These are phyloP conservation scores for Drosophila leontia DNA, from an alignment of 1,140 invertebrate species.

Conservation along the genomic window DNA sequence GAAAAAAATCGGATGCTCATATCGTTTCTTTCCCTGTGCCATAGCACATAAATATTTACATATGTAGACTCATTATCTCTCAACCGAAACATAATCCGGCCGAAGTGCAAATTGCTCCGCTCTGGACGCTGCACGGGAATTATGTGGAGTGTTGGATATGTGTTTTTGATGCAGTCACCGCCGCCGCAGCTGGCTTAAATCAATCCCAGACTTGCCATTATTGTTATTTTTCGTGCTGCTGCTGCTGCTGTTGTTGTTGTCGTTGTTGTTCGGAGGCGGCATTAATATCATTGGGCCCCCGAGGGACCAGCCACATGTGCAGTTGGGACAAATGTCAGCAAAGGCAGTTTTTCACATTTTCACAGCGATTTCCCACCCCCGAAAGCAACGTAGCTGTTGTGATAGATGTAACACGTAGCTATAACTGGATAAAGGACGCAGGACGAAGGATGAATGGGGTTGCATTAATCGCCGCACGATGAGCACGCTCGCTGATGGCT, in stretches of 20 bases:
- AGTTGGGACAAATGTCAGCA: slow-evolving; percentile 45
- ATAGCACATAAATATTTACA: slow-evolving; percentile 34
- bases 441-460: slow-evolving; percentile 17
- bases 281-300: slow-evolving; percentile 40
- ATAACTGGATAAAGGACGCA: slow-evolving; percentile 28
- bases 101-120: slow-evolving; percentile 25
- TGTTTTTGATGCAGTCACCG: slow-evolving; percentile 35
- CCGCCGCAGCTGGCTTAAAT: slow-evolving; percentile 37
- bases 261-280: slow-evolving; percentile 10
- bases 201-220: slow-evolving; percentile 33
- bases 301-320: slow-evolving; percentile 36
- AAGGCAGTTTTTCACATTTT: slow-evolving; percentile 38
- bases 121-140: slow-evolving; percentile 22
- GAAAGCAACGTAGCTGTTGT: slow-evolving; percentile 1
- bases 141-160: slow-evolving; percentile 16
- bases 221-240: slow-evolving; percentile 7
- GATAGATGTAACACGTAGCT: slow-evolving; percentile 49
- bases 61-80: slow-evolving; percentile 34
- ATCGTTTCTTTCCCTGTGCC: neutral
- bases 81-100: slow-evolving; percentile 28
- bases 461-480: slow-evolving; percentile 71
- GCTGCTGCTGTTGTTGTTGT: neutral
- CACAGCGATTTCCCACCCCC: slow-evolving; percentile 34
- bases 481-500: slow-evolving; percentile 65
- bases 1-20: neutral